Evolutionary conservation across 2,888 invertebrate genomes (phyloP).

Genomic region (Papilio elwesi): DNA sequence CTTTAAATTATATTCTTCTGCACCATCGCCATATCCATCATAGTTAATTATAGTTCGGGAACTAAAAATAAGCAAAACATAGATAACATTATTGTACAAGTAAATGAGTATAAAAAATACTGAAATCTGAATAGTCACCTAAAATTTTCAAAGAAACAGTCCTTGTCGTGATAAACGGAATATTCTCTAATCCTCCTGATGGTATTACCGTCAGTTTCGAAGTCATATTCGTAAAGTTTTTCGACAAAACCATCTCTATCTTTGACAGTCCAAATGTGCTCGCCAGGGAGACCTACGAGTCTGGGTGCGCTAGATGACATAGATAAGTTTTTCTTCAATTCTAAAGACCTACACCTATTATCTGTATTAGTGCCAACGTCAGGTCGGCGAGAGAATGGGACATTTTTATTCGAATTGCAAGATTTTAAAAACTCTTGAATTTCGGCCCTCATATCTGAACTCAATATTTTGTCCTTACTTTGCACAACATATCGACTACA

Average conservation of each 20-base stretch:
- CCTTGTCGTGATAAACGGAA: conserved; percentile 74
- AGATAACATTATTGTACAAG: background rate
- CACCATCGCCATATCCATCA: background rate
- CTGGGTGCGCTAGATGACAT: conserved; percentile 58
- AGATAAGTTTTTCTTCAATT: conserved; percentile 50
- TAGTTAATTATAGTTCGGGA: conserved; percentile 29
- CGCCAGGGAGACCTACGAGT: conserved; percentile 69
- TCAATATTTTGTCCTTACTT: conserved; percentile 63
- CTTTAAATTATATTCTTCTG: background rate
- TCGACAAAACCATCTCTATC: conserved; percentile 74
- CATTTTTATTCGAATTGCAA: conserved; percentile 38
- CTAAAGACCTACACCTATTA: conserved; percentile 40
- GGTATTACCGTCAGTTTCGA: conserved; percentile 63
- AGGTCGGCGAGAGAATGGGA: background rate
- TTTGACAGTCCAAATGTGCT: conserved; percentile 74
- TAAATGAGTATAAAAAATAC: conserved; percentile 27
- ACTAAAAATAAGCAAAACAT: conserved; percentile 21
- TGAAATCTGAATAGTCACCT: conserved; percentile 51
- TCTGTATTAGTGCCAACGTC: conserved; percentile 12
- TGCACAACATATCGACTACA: conserved; percentile 69
- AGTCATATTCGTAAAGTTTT: conserved; percentile 73
- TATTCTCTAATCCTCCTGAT: conserved; percentile 72
- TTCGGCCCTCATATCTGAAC: conserved; percentile 63
- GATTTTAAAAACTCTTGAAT: conserved; percentile 62
- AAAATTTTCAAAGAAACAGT: conserved; percentile 68